These are phyloP conservation scores for Synodontis membranacea DNA, from an alignment of 2,113 vertebrate genomes.

Conservation along the genomic window DNA sequence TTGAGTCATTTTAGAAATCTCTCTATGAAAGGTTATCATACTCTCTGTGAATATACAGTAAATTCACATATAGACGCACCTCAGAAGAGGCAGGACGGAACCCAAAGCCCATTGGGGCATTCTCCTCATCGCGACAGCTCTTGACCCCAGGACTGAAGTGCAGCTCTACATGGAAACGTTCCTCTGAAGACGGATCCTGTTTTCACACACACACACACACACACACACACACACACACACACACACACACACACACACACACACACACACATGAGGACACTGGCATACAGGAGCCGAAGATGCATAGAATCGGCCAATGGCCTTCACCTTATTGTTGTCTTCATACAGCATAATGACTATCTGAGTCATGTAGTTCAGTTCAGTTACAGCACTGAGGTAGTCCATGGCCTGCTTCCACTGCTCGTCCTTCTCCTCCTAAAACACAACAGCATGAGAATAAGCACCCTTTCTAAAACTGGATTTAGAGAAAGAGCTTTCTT, in stretches of 20 bases:
- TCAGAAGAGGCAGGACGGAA: slow-evolving; percentile 93
- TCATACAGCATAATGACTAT: slow-evolving; percentile 99
- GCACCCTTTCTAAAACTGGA: background rate
- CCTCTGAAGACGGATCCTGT: slow-evolving; percentile 92
- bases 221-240: no score
- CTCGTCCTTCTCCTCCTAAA: slow-evolving; percentile 88
- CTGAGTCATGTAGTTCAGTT: slow-evolving; percentile 99
- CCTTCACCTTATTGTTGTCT: slow-evolving; percentile 90
- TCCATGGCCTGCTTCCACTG: slow-evolving; percentile 98
- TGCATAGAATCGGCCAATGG: background rate
- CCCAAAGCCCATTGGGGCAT: slow-evolving; percentile 85
- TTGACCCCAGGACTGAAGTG: slow-evolving; percentile 98
- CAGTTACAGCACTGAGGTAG: slow-evolving; percentile 92
- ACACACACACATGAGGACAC: background rate
- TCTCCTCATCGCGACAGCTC: slow-evolving; percentile 89
- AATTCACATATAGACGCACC: slow-evolving; percentile 66
- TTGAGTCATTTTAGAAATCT: background rate
- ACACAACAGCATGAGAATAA: slow-evolving; percentile 48
- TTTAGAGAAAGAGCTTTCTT: background rate
- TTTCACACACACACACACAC: background rate
- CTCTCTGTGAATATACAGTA: background rate
- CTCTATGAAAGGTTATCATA: background rate
- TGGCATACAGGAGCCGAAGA: background rate
- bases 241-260: slow-evolving; percentile 20
- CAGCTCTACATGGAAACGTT: slow-evolving; percentile 95